Base-by-base conservation (phyloP, 2,113 vertebrate species). In the Oreotrochilus melanogaster region DNA sequence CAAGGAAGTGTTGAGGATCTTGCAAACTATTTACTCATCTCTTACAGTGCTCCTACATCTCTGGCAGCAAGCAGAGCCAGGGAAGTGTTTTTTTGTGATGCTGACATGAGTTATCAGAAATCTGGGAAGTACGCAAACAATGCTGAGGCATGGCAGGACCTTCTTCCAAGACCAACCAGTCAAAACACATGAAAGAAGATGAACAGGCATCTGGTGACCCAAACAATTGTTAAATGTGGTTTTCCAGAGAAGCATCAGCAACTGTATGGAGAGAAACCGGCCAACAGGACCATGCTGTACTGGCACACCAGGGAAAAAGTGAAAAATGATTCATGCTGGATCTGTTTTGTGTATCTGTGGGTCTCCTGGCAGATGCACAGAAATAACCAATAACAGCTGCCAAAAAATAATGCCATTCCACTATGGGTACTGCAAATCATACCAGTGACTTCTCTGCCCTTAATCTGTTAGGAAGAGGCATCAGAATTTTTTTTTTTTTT, bases 271-370 rank as follows among this genome's bases (percentile, higher is more conserved):
- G 57, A 93, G n/a, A 15, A 88, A 31, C 54, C 65, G 31, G 11
- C 56, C 72, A 51, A 16, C 47, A 51, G 47, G 53, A 23, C 22
- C 33, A 33, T 1, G 22, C 48, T 67, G 85, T 65, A 45, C 43
- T 67, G n/a, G 57, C 30, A 86, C 37, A 16, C 24, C 56, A 67
- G 18, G 23, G 58, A 27, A 37, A 57, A 80, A 82, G 15, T 1
- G 25, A 67, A 47, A 42, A 48, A 31, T 19, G 11, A 75, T 13
- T 91, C 45, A 53, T 50, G 18, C 24, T 87, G 86, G 61, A 53
- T 54, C n/a, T 12, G n/a, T 43, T 67, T 56, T 67, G 65, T 5
- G 0, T 10, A 58, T 18, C 30, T 0, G 0, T 9, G 16, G 53
- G 14, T 42, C 23, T 86, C 64, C 47, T 65, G 50, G 75, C 74